phyloP scores from a whole-genome alignment of 2,888 invertebrate genomes.

The Lasiommata megera region DNA sequence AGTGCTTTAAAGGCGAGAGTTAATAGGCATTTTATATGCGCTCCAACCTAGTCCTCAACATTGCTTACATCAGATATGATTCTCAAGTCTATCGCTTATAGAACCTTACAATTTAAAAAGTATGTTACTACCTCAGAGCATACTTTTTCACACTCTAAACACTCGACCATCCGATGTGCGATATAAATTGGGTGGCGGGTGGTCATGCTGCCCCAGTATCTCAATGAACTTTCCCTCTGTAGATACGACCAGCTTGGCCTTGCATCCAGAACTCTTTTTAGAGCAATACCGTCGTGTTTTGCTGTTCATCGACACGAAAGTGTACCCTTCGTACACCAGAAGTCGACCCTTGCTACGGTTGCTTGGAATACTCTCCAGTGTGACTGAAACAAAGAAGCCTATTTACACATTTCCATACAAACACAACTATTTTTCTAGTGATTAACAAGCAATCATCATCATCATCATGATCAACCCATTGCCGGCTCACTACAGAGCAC shows the following conservation, averaged over 20 bases:
- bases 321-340: constrained; percentile 27
- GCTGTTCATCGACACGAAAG: constrained; percentile 37
- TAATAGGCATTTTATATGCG: too few species aligned
- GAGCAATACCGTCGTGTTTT: constrained; percentile 52
- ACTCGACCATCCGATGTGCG: constrained; percentile 1
- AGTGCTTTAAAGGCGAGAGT: too few species aligned
- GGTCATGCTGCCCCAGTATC: constrained; percentile 37
- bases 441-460: too few species aligned
- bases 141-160: neutral
- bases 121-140: too few species aligned
- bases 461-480: too few species aligned
- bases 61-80: too few species aligned
- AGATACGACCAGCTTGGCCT: constrained; percentile 39
- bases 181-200: constrained; percentile 22
- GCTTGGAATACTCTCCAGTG: neutral
- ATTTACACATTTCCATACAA: too few species aligned
- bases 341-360: neutral
- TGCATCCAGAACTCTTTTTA: constrained; percentile 43
- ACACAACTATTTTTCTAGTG: too few species aligned
- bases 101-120: too few species aligned
- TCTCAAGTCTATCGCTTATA: too few species aligned
- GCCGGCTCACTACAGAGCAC: too few species aligned
- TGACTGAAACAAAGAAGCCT: neutral
- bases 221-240: constrained; percentile 25
- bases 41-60: too few species aligned